Conservation (phyloP, 2,797 vertebrate species). For the Poecilia gillii region DNA sequence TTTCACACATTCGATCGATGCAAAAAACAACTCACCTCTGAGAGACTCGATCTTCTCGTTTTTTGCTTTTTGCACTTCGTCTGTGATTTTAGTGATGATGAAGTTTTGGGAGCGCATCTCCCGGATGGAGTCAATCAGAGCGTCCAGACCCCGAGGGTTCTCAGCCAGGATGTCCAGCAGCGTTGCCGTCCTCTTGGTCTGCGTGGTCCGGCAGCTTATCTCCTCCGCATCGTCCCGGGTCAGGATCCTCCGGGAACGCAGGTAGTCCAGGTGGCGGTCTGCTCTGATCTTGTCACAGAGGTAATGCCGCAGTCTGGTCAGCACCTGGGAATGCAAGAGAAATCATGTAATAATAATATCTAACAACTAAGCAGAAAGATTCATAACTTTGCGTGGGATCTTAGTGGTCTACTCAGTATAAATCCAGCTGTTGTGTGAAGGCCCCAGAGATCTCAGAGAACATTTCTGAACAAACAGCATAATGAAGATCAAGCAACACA, state of each 20-base stretch:
- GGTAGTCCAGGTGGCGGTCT: constrained; percentile 93
- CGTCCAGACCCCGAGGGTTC: constrained; percentile 92
- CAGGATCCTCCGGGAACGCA: constrained; percentile 92
- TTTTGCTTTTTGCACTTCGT: constrained; percentile 91
- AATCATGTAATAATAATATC: background rate
- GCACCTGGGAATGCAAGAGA: constrained; percentile 78
- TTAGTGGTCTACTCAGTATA: background rate
- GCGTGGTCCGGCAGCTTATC: constrained; percentile 89
- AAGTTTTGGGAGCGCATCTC: constrained; percentile 91
- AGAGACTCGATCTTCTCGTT: constrained; percentile 90
- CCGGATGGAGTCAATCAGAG: constrained; percentile 90
- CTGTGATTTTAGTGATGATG: constrained; percentile 93
- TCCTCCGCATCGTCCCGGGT: constrained; percentile 94
- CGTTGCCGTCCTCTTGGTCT: constrained; percentile 88
- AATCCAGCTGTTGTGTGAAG: background rate
- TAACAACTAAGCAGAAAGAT: background rate
- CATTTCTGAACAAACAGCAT: background rate
- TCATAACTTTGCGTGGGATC: background rate
- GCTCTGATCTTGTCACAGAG: constrained; percentile 94
- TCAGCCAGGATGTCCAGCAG: constrained; percentile 92
- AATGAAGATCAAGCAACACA: background rate
- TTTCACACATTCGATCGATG: background rate
- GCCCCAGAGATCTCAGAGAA: background rate
- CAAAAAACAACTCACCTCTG: constrained; percentile 78
- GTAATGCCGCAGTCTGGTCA: constrained; percentile 90